Conservation (phyloP, 2,113 vertebrate species). For the Acrocephalus arundinaceus region DNA sequence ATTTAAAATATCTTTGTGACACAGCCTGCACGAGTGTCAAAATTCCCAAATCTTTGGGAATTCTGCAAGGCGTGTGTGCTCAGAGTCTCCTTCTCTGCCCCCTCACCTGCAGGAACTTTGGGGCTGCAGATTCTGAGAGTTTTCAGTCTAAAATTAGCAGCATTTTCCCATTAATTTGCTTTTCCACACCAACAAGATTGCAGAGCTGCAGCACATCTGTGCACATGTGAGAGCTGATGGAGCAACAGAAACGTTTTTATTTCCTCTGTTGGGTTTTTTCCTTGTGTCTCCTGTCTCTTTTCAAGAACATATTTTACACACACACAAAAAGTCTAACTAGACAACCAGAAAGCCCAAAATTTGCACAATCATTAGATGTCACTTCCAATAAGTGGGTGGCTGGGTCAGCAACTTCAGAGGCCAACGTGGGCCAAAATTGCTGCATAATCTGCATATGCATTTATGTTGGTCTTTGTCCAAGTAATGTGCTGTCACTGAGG, state of each 20-base stretch:
- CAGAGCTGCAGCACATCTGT: background rate
- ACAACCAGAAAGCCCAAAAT: background rate
- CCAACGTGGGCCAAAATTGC: background rate
- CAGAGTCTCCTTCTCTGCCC: background rate
- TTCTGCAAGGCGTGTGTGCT: background rate
- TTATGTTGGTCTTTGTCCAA: background rate
- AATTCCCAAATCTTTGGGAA: background rate
- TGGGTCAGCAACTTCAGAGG: background rate
- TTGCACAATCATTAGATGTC: background rate
- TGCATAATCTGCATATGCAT: background rate
- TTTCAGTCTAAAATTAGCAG: background rate
- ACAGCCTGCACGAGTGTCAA: background rate
- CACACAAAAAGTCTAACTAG: background rate
- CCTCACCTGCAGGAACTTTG: background rate
- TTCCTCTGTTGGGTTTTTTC: background rate
- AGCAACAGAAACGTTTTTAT: background rate
- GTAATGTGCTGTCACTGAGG: background rate
- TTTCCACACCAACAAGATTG: background rate
- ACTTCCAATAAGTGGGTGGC: background rate
- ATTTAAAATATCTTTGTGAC: background rate
- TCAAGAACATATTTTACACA: slow-evolving; percentile 35
- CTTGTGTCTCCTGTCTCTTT: background rate
- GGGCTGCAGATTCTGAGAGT: background rate
- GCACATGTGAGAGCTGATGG: background rate
- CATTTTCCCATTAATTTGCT: background rate